Base-by-base conservation (phyloP, 2,888 invertebrate genomes). In the Cartodere bifasciata region DNA sequence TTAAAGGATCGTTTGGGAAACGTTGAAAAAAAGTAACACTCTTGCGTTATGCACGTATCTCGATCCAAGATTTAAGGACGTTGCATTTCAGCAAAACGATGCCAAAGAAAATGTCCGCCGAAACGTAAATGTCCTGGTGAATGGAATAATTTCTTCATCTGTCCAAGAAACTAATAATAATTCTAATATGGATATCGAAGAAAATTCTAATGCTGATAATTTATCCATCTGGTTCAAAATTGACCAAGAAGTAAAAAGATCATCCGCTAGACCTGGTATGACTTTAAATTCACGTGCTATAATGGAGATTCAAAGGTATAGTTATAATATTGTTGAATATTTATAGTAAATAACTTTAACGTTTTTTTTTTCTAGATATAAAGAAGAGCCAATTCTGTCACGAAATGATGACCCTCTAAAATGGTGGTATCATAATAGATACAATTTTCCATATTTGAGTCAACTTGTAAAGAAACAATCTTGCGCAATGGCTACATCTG, bases 41-140 rank as follows among this genome's bases (percentile, higher is more conserved):
- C 34, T 38, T 23, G 29, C 42, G 23, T 23, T 42, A 13, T 41
- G 38, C 4, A 41, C 37, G 16, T 31, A 39, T 23, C 32, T 41
- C 16, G 42, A 42, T 29, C 37, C 42, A 13, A 25, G 40, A 24
- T 41, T 38, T 2, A 40, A 38, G 32, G 23, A 26, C 16, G 28
- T 31, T 33, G 33, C 26, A 6, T 41, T 43, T 3, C 28, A 20
- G 30, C 31, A 39, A 4, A 22, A 32, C 14, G 31, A 31, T 23
- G 39, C 39, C 17, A 31, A 5, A 26, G 38, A 32, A 36, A 38
- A 28, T 38, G 31, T 26, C n/a, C 11, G 11, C 4, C 7, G 24
- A 30, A 28, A 13, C 14, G 28, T 22, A 6, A n/a, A n/a, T n/a
- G n/a, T n/a, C n/a, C n/a, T n/a, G n/a, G 15, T 11, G n/a, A 10